Evolutionary conservation across 2,113 vertebrate genomes (phyloP).

Genomic region (Cyprinodon tularosa): DNA sequence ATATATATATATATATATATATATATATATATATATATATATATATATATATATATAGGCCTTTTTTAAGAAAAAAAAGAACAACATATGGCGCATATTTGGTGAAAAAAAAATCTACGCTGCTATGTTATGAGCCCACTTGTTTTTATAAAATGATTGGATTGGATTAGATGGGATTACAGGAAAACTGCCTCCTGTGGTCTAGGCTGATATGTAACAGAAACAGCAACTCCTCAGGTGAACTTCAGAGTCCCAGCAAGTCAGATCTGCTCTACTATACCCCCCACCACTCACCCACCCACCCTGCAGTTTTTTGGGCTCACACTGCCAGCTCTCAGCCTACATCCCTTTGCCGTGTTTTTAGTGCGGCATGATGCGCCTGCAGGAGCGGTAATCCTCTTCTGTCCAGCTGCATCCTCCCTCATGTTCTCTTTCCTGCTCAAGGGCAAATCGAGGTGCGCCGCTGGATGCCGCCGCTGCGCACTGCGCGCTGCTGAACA

Average conservation of each 20-base stretch:
- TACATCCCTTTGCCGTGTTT: neutral
- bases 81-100: neutral
- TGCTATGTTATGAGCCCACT: neutral
- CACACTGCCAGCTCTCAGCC: neutral
- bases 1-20: neutral
- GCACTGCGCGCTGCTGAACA: slow-evolving; percentile 40
- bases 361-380: slow-evolving; percentile 19
- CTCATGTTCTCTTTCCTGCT: slow-evolving; percentile 50
- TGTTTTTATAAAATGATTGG: slow-evolving; percentile 6
- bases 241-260: neutral
- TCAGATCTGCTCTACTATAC: neutral
- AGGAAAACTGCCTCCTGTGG: slow-evolving; percentile 3
- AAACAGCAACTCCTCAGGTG: neutral
- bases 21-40: neutral
- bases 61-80: neutral
- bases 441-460: slow-evolving; percentile 63
- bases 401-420: slow-evolving; percentile 41
- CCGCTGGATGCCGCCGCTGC: slow-evolving; percentile 35
- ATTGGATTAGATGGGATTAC: slow-evolving; percentile 7
- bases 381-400: slow-evolving; percentile 56
- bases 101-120: neutral
- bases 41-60: no score
- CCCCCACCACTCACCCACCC: neutral
- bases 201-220: neutral
- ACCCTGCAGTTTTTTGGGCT: neutral